Conservation (phyloP, 2,888 invertebrate genomes). For the Vesta saturnalis region DNA sequence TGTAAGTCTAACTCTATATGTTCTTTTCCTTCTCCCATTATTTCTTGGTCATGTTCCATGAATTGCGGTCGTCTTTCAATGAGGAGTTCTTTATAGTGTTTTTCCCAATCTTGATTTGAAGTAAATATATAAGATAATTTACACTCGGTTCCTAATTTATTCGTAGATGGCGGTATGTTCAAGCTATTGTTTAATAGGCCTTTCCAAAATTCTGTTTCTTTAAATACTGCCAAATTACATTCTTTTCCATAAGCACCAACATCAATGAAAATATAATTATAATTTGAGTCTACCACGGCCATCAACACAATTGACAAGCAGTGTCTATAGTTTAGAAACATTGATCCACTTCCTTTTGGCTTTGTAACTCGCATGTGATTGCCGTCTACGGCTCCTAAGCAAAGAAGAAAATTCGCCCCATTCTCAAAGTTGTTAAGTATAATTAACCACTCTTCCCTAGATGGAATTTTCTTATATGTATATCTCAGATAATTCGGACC, state of each 20-base stretch:
- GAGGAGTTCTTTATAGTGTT: too few species aligned
- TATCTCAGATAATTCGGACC: conserved; percentile 29
- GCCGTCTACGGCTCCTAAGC: conserved; percentile 48
- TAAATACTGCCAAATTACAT: conserved; percentile 42
- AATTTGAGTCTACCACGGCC: conserved; percentile 45
- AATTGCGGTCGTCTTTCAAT: too few species aligned
- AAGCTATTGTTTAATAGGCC: not conserved
- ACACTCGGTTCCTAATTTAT: not conserved
- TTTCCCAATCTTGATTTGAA: not conserved
- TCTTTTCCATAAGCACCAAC: conserved; percentile 42
- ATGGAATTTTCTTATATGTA: conserved; percentile 43
- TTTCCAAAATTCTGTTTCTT: conserved; percentile 39
- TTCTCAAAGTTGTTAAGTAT: conserved; percentile 41
- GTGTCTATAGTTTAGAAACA: conserved; percentile 46
- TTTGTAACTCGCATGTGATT: conserved; percentile 48
- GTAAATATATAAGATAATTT: not conserved
- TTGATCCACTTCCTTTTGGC: conserved; percentile 42
- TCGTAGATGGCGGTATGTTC: conserved; percentile 7
- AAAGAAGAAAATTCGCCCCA: conserved; percentile 37
- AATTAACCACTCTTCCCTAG: conserved; percentile 36
- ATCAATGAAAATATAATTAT: conserved; percentile 42
- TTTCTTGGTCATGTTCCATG: too few species aligned
- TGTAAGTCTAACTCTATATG: too few species aligned
- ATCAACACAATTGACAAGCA: conserved; percentile 44
- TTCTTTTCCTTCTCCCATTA: too few species aligned